Conservation (phyloP, 2,113 vertebrate genomes). For the Oreocharis arfaki region DNA sequence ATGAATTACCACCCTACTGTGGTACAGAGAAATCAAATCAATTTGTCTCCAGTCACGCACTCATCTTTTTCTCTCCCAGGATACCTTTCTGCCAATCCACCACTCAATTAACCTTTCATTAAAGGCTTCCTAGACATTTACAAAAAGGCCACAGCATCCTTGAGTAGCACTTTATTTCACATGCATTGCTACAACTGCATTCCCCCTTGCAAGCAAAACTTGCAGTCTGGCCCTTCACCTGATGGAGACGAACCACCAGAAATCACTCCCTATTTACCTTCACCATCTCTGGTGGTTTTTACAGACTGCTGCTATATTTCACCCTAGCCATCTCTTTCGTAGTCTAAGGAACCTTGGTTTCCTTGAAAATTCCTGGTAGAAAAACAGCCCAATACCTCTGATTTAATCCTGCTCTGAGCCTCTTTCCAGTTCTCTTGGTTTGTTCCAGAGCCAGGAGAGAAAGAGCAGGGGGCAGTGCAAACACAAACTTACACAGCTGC, state of each 20-base stretch:
- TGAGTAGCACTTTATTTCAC: neutral
- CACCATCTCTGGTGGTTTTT: neutral
- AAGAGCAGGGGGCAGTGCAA: neutral
- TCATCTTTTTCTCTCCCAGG: neutral
- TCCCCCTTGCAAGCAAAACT: neutral
- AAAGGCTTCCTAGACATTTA: constrained; percentile 5
- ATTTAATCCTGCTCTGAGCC: neutral
- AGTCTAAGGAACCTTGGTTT: neutral
- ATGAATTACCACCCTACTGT: neutral
- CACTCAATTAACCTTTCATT: constrained; percentile 24
- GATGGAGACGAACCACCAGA: neutral
- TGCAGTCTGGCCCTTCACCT: neutral
- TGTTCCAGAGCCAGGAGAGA: neutral
- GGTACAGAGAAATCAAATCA: neutral
- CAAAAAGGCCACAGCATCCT: neutral
- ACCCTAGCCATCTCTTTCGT: neutral
- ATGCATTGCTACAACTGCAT: neutral
- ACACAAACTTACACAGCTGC: neutral
- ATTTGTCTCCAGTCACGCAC: neutral
- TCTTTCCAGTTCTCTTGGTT: neutral
- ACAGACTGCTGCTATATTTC: neutral
- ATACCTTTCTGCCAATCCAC: neutral
- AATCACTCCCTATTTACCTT: neutral
- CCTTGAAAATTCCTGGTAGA: neutral
- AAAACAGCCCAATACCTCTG: neutral